These are phyloP conservation scores for Oxystoma pomonae DNA, from an alignment of 2,888 invertebrate species.

Conservation along the genomic window DNA sequence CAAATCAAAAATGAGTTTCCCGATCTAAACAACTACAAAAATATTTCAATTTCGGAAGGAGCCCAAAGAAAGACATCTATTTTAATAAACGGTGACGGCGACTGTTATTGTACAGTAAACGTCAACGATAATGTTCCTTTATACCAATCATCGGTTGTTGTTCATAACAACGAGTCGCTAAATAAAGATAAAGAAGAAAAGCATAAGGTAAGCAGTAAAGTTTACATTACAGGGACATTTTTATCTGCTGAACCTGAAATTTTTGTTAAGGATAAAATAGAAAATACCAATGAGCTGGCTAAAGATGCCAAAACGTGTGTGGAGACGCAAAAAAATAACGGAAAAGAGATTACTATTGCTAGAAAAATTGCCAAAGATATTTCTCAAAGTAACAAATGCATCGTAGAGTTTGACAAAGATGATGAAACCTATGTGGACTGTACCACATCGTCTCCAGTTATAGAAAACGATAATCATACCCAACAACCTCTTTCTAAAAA, in stretches of 20 bases:
- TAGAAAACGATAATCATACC: too few relatives aligned
- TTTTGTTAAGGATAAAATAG: too few relatives aligned
- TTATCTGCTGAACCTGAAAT: not conserved
- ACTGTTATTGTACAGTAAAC: constrained; percentile 72
- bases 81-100: constrained; percentile 69
- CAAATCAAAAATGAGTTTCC: constrained; percentile 52
- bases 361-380: not conserved
- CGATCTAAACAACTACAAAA: constrained; percentile 35
- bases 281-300: not conserved
- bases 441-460: constrained; percentile 10
- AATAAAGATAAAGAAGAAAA: constrained; percentile 30
- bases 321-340: constrained; percentile 4
- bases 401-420: constrained; percentile 16
- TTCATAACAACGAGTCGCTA: constrained; percentile 65
- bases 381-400: not conserved
- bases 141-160: constrained; percentile 70
- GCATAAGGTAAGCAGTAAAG: constrained; percentile 41
- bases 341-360: not conserved
- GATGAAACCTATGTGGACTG: constrained; percentile 6
- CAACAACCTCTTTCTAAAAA: not conserved
- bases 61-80: constrained; percentile 60
- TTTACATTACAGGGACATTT: constrained; percentile 41
- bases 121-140: constrained; percentile 64
- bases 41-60: constrained; percentile 39
- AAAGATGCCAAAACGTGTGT: not conserved